phyloP scores from a whole-genome alignment of 2,888 invertebrate genomes.

The Heteromyza rotundicornis region DNA sequence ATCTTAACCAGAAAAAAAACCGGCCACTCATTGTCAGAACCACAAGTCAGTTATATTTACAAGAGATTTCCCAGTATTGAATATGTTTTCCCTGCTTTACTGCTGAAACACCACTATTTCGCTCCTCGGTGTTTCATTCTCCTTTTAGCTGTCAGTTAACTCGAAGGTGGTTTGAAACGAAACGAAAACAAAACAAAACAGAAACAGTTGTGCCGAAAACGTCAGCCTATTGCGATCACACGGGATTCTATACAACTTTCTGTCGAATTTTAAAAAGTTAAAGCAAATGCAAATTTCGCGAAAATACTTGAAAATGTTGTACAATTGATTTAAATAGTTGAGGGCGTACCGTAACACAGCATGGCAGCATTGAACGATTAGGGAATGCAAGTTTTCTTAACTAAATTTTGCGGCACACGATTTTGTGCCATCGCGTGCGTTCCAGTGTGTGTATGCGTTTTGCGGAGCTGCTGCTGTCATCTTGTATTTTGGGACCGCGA shows the following conservation, averaged over 20 bases:
- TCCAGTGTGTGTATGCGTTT: not conserved
- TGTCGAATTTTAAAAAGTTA: not conserved
- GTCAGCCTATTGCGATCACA: conserved; percentile 36
- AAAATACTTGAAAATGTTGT: not conserved
- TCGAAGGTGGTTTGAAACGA: too few relatives aligned
- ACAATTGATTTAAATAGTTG: not conserved
- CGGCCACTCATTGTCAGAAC: too few relatives aligned
- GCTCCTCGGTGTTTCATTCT: conserved; percentile 1
- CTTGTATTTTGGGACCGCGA: too few relatives aligned
- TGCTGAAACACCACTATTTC: not conserved
- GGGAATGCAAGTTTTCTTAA: not conserved
- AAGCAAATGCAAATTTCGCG: conserved; percentile 4
- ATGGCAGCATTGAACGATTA: not conserved
- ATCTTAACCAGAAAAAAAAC: too few relatives aligned
- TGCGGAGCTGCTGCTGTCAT: too few relatives aligned
- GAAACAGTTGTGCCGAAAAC: conserved; percentile 25
- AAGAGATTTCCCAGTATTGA: not conserved
- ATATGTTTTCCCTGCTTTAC: not conserved
- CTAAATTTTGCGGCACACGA: not conserved
- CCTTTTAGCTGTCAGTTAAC: not conserved
- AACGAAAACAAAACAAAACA: not conserved
- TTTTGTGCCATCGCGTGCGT: not conserved
- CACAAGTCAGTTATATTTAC: too few relatives aligned
- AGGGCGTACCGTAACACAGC: not conserved
- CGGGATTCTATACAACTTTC: not conserved